These are phyloP conservation scores for Typhlichthys subterraneus DNA, from an alignment of 2,797 vertebrate genomes.

Conservation along the genomic window DNA sequence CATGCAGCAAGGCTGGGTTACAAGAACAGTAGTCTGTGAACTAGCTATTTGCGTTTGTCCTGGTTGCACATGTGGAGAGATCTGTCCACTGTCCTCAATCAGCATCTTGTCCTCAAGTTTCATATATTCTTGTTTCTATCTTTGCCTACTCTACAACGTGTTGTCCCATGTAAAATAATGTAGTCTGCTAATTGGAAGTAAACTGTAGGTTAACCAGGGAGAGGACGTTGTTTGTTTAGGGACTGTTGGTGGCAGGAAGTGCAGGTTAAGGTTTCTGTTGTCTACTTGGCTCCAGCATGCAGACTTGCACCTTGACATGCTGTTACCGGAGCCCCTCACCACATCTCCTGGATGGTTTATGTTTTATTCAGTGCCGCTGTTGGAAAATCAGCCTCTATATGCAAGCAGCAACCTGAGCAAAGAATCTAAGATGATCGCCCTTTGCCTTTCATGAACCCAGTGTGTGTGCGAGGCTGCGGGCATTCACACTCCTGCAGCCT, in stretches of 20 bases:
- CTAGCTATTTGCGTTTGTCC: constrained; percentile 56
- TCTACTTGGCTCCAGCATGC: constrained; percentile 52
- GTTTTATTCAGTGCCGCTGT: constrained; percentile 84
- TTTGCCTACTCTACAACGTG: too few species aligned
- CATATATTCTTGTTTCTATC: background rate
- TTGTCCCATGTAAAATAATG: background rate
- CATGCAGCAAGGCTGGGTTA: constrained; percentile 65
- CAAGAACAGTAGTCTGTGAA: constrained; percentile 62
- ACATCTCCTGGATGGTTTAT: constrained; percentile 76
- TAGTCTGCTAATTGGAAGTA: background rate
- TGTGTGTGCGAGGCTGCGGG: background rate
- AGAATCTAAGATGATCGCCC: constrained; percentile 32
- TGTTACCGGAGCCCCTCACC: constrained; percentile 77
- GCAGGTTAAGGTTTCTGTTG: constrained; percentile 60
- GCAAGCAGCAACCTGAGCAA: constrained; percentile 49
- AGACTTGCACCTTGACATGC: constrained; percentile 34
- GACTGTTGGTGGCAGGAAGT: constrained; percentile 28
- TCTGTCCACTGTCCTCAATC: constrained; percentile 37
- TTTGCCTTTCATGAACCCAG: constrained; percentile 20
- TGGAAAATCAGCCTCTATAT: constrained; percentile 81
- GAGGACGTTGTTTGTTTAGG: background rate
- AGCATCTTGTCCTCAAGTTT: constrained; percentile 25
- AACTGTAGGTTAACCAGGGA: background rate
- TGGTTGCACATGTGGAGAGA: constrained; percentile 39
- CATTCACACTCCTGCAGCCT: constrained; percentile 2